Percentiles rank a stretch among this genome's conserved stretches.
Conservation (phyloP, 2,113 vertebrate species). For the Myiagra hebetior region DNA sequence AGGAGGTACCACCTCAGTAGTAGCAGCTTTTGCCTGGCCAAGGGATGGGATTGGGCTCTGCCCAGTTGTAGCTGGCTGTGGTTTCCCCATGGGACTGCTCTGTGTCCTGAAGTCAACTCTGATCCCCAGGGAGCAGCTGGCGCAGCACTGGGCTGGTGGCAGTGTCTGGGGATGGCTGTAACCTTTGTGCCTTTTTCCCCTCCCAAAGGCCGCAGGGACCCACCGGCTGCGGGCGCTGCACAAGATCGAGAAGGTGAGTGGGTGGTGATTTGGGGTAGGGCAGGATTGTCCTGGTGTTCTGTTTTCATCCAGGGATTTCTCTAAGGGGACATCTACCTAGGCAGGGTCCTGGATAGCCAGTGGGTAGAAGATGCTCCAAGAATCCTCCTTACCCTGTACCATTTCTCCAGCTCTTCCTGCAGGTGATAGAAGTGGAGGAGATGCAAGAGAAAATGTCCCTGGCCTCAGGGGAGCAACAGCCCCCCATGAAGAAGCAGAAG, state of each 20-base stretch:
- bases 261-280: accelerated
- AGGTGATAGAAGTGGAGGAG: constrained; percentile 86
- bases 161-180: not conserved
- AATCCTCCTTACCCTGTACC: not conserved
- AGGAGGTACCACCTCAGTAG: accelerated
- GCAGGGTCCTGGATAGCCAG: too few relatives aligned
- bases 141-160: accelerated
- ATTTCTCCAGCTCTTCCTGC: constrained; percentile 78
- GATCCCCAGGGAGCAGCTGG: not conserved
- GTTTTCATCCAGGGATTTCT: not conserved
- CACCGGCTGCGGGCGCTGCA: constrained; percentile 81
- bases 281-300: not conserved
- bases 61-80: not conserved
- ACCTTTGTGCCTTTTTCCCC: not conserved
- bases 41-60: not conserved
- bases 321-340: accelerated
- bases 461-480: constrained; percentile 67
- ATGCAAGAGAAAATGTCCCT: constrained; percentile 61
- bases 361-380: not conserved
- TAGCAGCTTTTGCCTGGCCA: not conserved
- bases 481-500: constrained; percentile 62
- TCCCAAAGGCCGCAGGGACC: constrained; percentile 75
- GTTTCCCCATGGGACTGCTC: not conserved
- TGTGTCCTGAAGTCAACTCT: not conserved
- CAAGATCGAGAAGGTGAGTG: constrained; percentile 85